Evolutionary conservation across 2,797 vertebrate species (phyloP), one percentile per base, ranked within the genome.

Genomic region (Lithobates pipiens): DNA sequence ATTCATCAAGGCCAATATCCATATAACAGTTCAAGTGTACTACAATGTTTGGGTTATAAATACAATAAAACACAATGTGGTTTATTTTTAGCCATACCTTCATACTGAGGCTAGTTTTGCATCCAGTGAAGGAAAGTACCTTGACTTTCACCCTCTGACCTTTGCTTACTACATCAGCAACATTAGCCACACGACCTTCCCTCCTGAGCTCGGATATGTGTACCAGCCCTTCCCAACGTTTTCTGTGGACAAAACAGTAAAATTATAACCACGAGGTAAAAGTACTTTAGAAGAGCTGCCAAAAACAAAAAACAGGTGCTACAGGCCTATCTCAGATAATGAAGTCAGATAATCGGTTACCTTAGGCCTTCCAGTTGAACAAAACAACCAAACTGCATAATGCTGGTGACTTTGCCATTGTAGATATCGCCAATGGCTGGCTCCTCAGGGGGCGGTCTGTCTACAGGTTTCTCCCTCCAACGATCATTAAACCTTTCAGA

Each of bases 351-450:
- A 77, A 65, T 25, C 65, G 42, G 10, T 79, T 92, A 99, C 98
- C 98, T 95, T 0, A 99, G 91, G 7, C 98, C 98, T 88, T 99
- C 98, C 77, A 99, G 95, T 89, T 99, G 98, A 80, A 99, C 98
- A 69, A 99, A 99, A 91, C 98, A 99, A 0, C 98, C 98, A 83
- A 99, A 99, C 89, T 99, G 98, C 98, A 99, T 99, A 87, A 99
- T 99, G 85, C 98, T 99, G 23, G 98, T 99, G 84, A 99, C 95
- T 90, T 99, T 99, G 90, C 98, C 98, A 0, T 97, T 99, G 91
- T 99, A 99, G 84, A 99, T 98, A 91, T 99, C 98, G 0, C 98
- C 98, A 0, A 99, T 97, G 34, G 96, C 95, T 0, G 98, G 98
- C 80, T 99, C 98, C 88, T 99, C 98, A 0, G 98, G 97, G 0